These are phyloP conservation scores for Turritopsis rubra DNA, from an alignment of 30 jellyfish, hydroid and myxozoan genomes.

Conservation along the genomic window DNA sequence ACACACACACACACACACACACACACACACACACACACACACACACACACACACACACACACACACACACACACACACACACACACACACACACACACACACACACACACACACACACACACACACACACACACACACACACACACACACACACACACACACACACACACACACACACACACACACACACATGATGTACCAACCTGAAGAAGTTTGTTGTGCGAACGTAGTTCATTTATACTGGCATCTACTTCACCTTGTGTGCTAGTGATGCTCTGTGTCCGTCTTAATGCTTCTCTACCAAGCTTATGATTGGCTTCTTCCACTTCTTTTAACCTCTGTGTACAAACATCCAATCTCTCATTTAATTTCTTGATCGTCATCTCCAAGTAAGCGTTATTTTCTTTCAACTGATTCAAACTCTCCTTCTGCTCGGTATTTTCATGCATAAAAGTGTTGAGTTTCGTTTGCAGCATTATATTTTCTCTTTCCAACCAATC, in stretches of 20 bases:
- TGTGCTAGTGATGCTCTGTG: conserved; percentile 3
- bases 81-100: no score
- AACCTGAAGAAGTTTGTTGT: conserved; percentile 26
- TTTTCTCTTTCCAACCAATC: conserved; percentile 34
- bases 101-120: no score
- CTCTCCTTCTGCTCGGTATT: conserved; percentile 27
- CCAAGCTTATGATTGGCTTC: conserved; percentile 43
- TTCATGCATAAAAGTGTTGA: conserved; percentile 20
- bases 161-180: not conserved
- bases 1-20: no score
- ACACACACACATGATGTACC: not conserved
- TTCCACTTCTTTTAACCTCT: conserved; percentile 34
- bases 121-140: no score
- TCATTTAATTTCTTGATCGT: conserved; percentile 28
- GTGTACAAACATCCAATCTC: conserved; percentile 33
- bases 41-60: no score
- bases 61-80: no score
- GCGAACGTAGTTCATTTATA: conserved; percentile 20
- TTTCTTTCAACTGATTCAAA: conserved; percentile 13
- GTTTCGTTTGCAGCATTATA: conserved; percentile 31
- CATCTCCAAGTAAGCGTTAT: conserved; percentile 16
- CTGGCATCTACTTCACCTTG: conserved; percentile 12
- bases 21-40: no score
- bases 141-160: no score
- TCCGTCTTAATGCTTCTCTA: conserved; percentile 30